phyloP scores from a whole-genome alignment of 2,888 invertebrate genomes.

The Leptopilina syphax region DNA sequence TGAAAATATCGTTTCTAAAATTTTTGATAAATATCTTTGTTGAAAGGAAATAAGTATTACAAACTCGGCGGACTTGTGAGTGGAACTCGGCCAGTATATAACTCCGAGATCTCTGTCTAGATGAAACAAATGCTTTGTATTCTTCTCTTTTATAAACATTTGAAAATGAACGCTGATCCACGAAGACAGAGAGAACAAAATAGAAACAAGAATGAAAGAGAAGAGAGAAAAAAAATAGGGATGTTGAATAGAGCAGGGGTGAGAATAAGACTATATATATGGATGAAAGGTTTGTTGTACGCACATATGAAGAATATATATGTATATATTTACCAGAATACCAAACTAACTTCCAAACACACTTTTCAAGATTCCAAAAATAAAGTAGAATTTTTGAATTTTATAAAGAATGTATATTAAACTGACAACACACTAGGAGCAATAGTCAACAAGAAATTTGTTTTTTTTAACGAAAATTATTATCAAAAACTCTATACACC shows the following conservation, averaged over 20 bases:
- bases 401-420: neutral
- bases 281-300: neutral
- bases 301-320: neutral
- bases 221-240: neutral
- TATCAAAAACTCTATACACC: too few species aligned
- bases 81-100: too few species aligned
- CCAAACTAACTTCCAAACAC: neutral
- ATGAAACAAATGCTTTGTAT: slow-evolving; percentile 33
- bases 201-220: neutral
- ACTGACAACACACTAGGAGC: too few species aligned
- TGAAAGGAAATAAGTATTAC: neutral
- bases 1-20: too few species aligned
- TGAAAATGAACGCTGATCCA: slow-evolving; percentile 15
- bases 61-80: too few species aligned
- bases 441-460: too few species aligned
- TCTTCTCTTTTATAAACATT: slow-evolving; percentile 36
- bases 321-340: neutral
- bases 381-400: slow-evolving; percentile 1
- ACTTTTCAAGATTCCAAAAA: neutral
- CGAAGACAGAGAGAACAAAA: slow-evolving; percentile 7
- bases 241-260: neutral
- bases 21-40: slow-evolving; percentile 5
- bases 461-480: too few species aligned
- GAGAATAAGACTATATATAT: slow-evolving; percentile 19
- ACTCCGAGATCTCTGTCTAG: neutral